These are phyloP conservation scores for Capra hircus DNA, from an alignment of 2,113 vertebrate genomes.

Conservation along the genomic window DNA sequence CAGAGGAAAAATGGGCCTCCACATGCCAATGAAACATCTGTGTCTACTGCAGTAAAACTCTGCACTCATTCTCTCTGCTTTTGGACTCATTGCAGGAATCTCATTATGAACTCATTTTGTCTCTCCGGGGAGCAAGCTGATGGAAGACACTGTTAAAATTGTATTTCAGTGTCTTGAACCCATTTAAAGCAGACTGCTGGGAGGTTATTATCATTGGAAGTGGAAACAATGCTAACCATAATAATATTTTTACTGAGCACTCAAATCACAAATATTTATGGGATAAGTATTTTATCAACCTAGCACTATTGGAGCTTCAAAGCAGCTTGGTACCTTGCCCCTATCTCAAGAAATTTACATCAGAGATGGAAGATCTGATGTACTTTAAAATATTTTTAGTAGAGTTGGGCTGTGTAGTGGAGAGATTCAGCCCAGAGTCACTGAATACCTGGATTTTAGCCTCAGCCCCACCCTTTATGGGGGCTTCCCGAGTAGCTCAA, in stretches of 20 bases:
- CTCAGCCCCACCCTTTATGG: not conserved
- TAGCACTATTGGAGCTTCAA: not conserved
- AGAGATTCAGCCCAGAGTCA: not conserved
- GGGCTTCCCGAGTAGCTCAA: not conserved
- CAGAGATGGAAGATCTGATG: not conserved
- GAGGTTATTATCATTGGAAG: conserved; percentile 69
- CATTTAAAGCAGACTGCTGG: conserved; percentile 69
- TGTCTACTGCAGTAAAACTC: not conserved
- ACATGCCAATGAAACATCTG: conserved; percentile 12
- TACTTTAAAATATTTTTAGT: not conserved
- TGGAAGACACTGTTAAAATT: conserved; percentile 70
- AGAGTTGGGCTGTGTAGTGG: not conserved
- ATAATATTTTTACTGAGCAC: conserved; percentile 49
- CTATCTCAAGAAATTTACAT: not conserved
- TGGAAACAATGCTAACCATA: conserved; percentile 52
- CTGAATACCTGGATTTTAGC: not conserved
- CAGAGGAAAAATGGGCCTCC: not conserved
- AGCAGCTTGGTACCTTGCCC: not conserved
- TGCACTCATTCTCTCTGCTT: not conserved
- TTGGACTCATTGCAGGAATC: conserved; percentile 66
- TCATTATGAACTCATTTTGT: conserved; percentile 72
- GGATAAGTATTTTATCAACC: not conserved
- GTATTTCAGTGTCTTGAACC: conserved; percentile 65
- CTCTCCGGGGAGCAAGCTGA: conserved; percentile 61
- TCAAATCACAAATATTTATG: conserved; percentile 45